Evolutionary conservation across 2,113 vertebrate genomes (phyloP).

Genomic region (Formicarius rufipectus): DNA sequence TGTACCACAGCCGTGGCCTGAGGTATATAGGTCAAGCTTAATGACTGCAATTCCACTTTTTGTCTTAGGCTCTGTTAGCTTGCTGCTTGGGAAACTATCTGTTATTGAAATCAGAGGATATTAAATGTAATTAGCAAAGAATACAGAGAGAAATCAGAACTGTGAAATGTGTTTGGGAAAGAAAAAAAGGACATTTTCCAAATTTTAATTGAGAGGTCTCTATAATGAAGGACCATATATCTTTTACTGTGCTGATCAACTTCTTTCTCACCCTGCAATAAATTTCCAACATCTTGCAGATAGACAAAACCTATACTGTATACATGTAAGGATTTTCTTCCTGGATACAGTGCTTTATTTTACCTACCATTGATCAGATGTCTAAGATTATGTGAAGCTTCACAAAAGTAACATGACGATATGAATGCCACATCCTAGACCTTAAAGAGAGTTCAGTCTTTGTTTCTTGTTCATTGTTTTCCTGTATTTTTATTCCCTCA

Average conservation of each 20-base stretch:
- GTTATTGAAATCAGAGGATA: background rate
- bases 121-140: background rate
- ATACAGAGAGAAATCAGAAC: background rate
- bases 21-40: background rate
- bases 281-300: slow-evolving; percentile 2
- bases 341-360: background rate
- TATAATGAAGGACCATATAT: background rate
- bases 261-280: background rate
- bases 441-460: background rate
- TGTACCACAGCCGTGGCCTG: background rate
- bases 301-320: background rate
- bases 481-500: background rate
- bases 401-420: background rate
- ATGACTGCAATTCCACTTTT: background rate
- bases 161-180: background rate
- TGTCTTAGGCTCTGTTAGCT: background rate
- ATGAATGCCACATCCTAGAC: background rate
- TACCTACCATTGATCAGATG: background rate
- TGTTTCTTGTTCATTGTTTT: background rate
- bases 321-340: background rate
- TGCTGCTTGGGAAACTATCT: background rate
- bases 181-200: background rate
- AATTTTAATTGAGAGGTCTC: background rate
- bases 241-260: background rate
- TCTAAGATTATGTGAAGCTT: background rate